These are phyloP conservation scores for Eupithecia abbreviata DNA, from an alignment of 2,888 invertebrate species.

Conservation along the genomic window DNA sequence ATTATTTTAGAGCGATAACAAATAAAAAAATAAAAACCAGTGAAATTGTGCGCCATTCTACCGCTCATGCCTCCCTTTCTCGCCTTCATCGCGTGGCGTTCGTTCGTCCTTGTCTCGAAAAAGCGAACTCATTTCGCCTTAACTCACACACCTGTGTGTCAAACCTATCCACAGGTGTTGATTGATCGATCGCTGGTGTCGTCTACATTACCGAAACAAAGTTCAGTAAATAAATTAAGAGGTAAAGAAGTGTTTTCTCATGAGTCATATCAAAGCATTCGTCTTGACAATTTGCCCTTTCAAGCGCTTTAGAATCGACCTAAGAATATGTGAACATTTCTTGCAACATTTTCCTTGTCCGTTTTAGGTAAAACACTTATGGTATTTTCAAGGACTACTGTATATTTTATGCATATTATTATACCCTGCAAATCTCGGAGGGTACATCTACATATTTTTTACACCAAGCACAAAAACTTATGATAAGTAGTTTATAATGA, in stretches of 20 bases:
- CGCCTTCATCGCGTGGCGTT: too few species aligned
- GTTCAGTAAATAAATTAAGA: not conserved
- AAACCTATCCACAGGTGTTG: not conserved
- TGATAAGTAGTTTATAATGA: conserved; percentile 1
- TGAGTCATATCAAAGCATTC: conserved; percentile 6
- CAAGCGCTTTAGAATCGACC: not conserved
- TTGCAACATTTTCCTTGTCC: conserved; percentile 15
- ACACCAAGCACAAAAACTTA: not conserved
- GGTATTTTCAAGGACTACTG: not conserved
- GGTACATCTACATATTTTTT: not conserved
- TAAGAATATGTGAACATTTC: not conserved
- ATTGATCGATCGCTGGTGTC: not conserved
- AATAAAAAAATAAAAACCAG: too few species aligned
- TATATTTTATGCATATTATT: not conserved
- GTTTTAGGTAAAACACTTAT: not conserved
- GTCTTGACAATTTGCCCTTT: conserved; percentile 8
- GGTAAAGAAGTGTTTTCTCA: not conserved
- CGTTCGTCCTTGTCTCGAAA: too few species aligned
- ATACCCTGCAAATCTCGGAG: not conserved
- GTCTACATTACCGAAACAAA: not conserved
- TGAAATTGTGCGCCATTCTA: too few species aligned
- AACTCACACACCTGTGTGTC: not conserved
- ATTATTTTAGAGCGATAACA: too few species aligned
- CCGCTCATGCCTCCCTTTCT: too few species aligned
- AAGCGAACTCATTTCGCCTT: too few species aligned